Base-by-base conservation (phyloP, 2,888 invertebrate species). In the Tanytarsus gracilentus region DNA sequence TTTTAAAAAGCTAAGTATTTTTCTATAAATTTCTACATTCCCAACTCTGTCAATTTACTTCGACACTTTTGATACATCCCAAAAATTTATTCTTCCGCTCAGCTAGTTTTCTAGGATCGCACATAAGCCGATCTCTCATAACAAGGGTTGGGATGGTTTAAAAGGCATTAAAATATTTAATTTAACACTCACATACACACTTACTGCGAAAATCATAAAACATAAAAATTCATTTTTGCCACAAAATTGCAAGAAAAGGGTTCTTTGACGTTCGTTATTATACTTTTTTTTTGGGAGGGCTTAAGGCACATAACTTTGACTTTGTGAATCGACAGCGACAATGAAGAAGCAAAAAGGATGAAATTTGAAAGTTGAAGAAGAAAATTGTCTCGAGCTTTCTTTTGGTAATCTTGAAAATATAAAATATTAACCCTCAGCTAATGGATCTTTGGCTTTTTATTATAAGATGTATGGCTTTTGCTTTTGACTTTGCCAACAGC, bases 391-490 rank as follows among this genome's bases (percentile, higher is more conserved):
- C 40, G 21, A 14, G n/a, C n/a, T n/a, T n/a, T n/a, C n/a, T n/a
- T n/a, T n/a, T n/a, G 16, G 40, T 55, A 55, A 55, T 55, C 55
- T 40, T 40, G 39, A 55, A 55, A 55, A 55, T 55, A n/a, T n/a
- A n/a, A n/a, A 33, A 55, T 55, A 55, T 55, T 55, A 55, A 55
- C 55, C 55, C 55, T 18, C 39, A 55, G 55, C 55, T 55, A 55
- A 55, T 55, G 55, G 55, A 55, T 55, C 55, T 55, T 55, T 55
- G 55, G 55, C 55, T 55, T 55, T 39, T 39, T 18, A n/a, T n/a
- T 26, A 8, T n/a, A 55, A 55, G 55, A 55, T 55, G 40, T 55
- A 55, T 55, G 33, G 18, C 39, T 27, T 40, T 14, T 4, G 21
- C 11, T 18, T 23, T 18, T 44, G n/a, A 44, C 44, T 44, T 11